Base-by-base conservation (phyloP, 64 coral and sea anemone genomes). In the Catalaphyllia jardinei region DNA sequence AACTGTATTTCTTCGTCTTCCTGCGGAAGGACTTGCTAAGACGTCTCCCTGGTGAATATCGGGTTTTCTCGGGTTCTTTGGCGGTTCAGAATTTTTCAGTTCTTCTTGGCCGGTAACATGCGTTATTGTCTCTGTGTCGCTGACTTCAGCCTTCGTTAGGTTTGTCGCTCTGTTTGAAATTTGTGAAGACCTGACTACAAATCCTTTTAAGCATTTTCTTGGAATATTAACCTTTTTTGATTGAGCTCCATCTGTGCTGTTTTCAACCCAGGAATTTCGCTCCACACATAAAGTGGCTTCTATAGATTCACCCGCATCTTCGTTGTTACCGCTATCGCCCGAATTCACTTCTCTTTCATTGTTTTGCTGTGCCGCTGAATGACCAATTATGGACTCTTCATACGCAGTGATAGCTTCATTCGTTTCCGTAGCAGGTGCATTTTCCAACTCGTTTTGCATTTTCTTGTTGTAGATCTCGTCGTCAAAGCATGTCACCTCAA, bases 401-500 rank as follows among this genome's bases (percentile, higher is more conserved):
- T 14, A 1, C 62, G 54, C 19, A 2, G 20, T 50, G 4, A 12
- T 1, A 17, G 62, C 25, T 46, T 51, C n/a, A 0, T 85, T 15
- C 81, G 15, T 8, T 85, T 85, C 20, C 39, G 22, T 29, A 14
- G 18, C 24, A 67, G 20, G 15, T 24, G 18, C 29, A 20, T 85
- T 51, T 49, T 85, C 81, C 61, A 71, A 29, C 81, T 17, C 61
- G 62, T 67, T 62, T 8, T 24, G 30, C 22, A 83, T 67, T 31
- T 85, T 38, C 17, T 85, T 20, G 9, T 85, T 85, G 20, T 71
- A 51, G 6, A n/a, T 9, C 19, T 85, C 81, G 35, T 84, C 80
- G 28, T 85, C 81, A 29, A 85, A 85, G 31, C 81, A 51, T 8
- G 81, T 85, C 22, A 85, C 63, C 10, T 85, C 18, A 29, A 85